Percentiles rank a stretch among this genome's conserved stretches.
These are phyloP conservation scores for Hirtodrosophila cameraria DNA, from an alignment of 2,888 invertebrate species.

Conservation along the genomic window DNA sequence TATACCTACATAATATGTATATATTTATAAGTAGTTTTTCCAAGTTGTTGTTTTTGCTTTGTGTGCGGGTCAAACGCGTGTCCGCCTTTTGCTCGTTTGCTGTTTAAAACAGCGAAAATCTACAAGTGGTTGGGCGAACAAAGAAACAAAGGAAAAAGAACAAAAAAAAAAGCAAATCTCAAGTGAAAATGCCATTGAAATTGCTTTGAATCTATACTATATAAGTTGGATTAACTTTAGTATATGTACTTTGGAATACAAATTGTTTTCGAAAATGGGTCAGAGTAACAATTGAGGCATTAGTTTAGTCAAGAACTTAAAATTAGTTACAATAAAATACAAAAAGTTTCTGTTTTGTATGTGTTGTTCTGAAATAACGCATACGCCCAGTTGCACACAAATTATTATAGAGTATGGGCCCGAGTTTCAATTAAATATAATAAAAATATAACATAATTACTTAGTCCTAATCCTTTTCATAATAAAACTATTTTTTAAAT, in stretches of 20 bases:
- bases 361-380: slow-evolving; percentile 27
- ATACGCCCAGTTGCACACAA: slow-evolving; percentile 28
- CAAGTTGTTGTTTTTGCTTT: slow-evolving; percentile 30
- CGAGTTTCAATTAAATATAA: no score
- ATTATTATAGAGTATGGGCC: no score
- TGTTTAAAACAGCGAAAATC: slow-evolving; percentile 68
- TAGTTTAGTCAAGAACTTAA: no score
- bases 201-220: slow-evolving; percentile 31
- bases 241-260: neutral
- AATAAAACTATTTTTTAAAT: no score
- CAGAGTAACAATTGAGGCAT: no score
- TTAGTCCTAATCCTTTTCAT: no score
- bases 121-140: slow-evolving; percentile 64
- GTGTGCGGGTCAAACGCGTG: slow-evolving; percentile 70
- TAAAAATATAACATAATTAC: no score
- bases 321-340: neutral
- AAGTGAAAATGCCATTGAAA: slow-evolving; percentile 57
- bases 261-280: no score
- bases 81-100: slow-evolving; percentile 48
- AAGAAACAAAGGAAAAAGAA: slow-evolving; percentile 4
- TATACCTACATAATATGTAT: slow-evolving; percentile 15
- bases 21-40: slow-evolving; percentile 75
- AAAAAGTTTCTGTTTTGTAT: slow-evolving; percentile 12
- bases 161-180: slow-evolving; percentile 16
- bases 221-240: neutral